These are phyloP conservation scores for Seriola dumerili DNA, from an alignment of 2,113 vertebrate species.

Conservation along the genomic window DNA sequence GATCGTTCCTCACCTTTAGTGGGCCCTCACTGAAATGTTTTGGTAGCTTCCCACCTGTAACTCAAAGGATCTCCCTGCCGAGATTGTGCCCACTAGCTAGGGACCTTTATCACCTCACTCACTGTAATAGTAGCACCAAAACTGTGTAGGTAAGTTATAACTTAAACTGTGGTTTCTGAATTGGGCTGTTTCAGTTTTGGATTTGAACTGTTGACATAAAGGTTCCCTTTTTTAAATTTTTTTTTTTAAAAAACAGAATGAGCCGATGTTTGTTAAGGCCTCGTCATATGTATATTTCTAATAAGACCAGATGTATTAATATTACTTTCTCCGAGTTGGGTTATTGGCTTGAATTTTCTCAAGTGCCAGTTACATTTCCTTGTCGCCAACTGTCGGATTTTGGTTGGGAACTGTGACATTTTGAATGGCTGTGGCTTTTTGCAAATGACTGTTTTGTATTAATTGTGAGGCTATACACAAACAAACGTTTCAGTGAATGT, in stretches of 20 bases:
- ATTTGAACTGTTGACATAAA: neutral
- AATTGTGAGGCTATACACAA: neutral
- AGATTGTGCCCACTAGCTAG: slow-evolving; percentile 35
- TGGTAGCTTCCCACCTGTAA: slow-evolving; percentile 61
- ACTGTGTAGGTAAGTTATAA: neutral
- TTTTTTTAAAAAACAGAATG: neutral
- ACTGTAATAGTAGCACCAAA: neutral
- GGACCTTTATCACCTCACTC: neutral
- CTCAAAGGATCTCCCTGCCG: slow-evolving; percentile 14
- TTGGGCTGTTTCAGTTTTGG: neutral
- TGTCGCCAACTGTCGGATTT: neutral
- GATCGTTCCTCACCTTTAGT: neutral
- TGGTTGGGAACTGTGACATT: neutral
- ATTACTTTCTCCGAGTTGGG: neutral
- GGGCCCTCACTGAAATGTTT: slow-evolving; percentile 29
- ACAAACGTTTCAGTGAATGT: neutral
- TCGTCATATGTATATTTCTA: neutral
- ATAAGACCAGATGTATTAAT: neutral
- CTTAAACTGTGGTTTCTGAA: slow-evolving; percentile 7
- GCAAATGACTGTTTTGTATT: neutral
- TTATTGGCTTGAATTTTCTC: slow-evolving; percentile 1
- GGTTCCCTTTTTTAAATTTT: neutral
- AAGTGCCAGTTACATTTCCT: neutral
- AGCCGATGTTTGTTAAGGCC: slow-evolving; percentile 26
- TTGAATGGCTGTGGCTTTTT: neutral